Conservation (phyloP, 2,113 vertebrate genomes). For the Serinus canaria region DNA sequence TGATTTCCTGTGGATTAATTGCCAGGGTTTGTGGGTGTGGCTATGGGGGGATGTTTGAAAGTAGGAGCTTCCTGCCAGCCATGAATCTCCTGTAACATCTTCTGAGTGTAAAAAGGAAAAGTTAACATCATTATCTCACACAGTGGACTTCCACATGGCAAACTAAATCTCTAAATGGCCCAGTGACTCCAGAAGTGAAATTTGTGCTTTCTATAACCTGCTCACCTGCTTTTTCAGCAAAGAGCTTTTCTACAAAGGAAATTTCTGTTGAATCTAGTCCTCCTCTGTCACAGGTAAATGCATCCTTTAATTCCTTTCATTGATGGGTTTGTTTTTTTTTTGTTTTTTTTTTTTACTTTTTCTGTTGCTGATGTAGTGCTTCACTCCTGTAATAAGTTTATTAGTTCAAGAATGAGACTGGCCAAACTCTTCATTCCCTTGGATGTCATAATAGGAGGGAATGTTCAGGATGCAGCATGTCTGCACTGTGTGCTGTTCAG, state of each 20-base stretch:
- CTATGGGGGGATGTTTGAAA: not conserved
- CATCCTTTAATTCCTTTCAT: not conserved
- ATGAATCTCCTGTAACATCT: not conserved
- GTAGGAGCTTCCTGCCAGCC: not conserved
- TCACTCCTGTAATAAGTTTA: not conserved
- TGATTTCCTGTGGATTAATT: not conserved
- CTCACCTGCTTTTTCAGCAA: not conserved
- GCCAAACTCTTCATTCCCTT: not conserved
- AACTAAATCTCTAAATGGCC: not conserved
- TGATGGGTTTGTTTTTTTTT: not conserved
- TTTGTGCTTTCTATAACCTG: not conserved
- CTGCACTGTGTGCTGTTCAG: not conserved
- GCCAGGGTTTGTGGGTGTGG: not conserved
- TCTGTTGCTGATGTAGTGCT: not conserved
- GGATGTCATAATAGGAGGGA: not conserved
- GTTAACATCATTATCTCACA: not conserved
- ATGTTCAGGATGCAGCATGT: not conserved
- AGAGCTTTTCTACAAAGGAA: not conserved
- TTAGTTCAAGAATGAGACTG: not conserved
- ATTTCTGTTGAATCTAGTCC: not conserved
- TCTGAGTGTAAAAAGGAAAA: not conserved
- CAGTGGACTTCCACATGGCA: not conserved
- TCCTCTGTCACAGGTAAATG: not conserved
- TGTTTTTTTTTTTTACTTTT: not conserved
- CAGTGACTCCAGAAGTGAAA: not conserved